Evolutionary conservation across 2,113 vertebrate species (phyloP).

Genomic region (Indri indri): DNA sequence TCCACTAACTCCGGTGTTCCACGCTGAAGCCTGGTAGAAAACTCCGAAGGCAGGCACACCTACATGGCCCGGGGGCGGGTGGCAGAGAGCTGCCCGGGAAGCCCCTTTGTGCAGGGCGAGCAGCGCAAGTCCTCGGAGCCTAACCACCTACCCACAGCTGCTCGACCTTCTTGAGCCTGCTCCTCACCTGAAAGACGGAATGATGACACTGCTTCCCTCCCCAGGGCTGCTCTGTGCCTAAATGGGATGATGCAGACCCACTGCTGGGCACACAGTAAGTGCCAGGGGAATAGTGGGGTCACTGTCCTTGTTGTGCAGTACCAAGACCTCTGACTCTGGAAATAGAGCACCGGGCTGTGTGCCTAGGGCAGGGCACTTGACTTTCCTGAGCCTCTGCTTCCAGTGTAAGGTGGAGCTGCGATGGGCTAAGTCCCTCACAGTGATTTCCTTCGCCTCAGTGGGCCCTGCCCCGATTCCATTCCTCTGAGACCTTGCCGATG

Average conservation of each 20-base stretch:
- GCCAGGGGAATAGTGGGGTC: background rate
- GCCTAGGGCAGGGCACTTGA: background rate
- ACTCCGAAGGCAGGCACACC: background rate
- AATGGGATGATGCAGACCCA: fast-evolving
- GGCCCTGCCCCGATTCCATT: fast-evolving
- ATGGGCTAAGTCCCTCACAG: background rate
- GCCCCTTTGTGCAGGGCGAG: background rate
- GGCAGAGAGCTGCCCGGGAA: background rate
- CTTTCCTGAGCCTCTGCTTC: background rate
- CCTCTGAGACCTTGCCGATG: background rate
- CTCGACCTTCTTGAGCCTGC: background rate
- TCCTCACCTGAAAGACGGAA: background rate
- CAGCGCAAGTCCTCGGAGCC: background rate
- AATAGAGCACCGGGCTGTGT: background rate
- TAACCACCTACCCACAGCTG: background rate
- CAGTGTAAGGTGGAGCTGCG: background rate
- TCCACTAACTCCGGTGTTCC: background rate
- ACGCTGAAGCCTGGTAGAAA: background rate
- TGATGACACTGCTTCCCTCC: background rate
- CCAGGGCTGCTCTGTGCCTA: background rate
- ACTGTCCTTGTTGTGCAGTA: background rate
- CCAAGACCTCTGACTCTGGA: background rate
- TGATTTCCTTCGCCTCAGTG: background rate
- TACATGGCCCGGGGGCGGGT: fast-evolving
- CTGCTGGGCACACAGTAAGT: too few relatives aligned